Conservation (phyloP, 2,888 invertebrate genomes). For the Amblyteles armatorius region DNA sequence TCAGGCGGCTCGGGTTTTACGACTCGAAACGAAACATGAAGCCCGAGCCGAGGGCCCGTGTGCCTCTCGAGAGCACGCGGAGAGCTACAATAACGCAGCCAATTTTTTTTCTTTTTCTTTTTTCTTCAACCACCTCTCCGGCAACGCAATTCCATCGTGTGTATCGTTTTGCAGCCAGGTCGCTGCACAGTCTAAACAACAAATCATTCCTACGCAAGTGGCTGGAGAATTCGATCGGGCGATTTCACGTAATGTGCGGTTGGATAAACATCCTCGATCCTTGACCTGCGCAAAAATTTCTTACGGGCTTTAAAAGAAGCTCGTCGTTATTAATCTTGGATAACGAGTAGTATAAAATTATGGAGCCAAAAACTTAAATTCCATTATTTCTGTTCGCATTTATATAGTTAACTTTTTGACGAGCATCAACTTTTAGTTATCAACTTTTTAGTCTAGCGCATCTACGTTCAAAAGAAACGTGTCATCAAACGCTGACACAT, state of each 20-base stretch:
- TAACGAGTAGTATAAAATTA: too few species aligned
- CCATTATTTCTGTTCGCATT: neutral
- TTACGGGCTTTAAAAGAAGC: neutral
- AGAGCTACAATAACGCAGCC: slow-evolving; percentile 63
- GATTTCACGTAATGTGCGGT: slow-evolving; percentile 24
- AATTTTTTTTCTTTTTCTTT: slow-evolving; percentile 49
- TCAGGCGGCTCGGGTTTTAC: slow-evolving; percentile 77
- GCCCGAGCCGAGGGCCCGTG: slow-evolving; percentile 61
- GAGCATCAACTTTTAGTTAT: too few species aligned
- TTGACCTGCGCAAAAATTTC: slow-evolving; percentile 12
- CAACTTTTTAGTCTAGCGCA: too few species aligned
- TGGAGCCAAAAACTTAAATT: neutral
- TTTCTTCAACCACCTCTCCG: slow-evolving; percentile 22
- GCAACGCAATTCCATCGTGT: slow-evolving; percentile 43
- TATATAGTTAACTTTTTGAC: too few species aligned
- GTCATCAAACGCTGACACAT: too few species aligned
- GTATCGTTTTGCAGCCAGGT: slow-evolving; percentile 60
- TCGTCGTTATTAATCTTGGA: too few species aligned
- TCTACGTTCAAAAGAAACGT: too few species aligned
- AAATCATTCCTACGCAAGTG: slow-evolving; percentile 33
- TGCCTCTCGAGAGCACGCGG: slow-evolving; percentile 55
- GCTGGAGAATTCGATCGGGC: slow-evolving; percentile 48
- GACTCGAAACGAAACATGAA: slow-evolving; percentile 77
- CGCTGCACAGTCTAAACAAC: slow-evolving; percentile 62
- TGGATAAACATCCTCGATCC: slow-evolving; percentile 12